Conservation (phyloP, 2,113 vertebrate species). For the Onychostoma macrolepis region DNA sequence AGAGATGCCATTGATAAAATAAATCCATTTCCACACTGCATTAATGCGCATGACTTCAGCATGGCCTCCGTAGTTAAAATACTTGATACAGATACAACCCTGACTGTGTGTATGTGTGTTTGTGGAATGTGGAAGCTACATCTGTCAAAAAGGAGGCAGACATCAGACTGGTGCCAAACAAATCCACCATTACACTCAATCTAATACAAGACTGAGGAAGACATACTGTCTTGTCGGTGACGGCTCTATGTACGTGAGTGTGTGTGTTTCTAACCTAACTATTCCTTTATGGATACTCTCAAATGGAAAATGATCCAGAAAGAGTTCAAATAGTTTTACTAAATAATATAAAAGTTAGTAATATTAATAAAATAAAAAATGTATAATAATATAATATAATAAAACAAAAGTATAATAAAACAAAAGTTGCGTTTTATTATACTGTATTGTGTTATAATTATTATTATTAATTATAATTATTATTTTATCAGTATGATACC, state of each 20-base stretch:
- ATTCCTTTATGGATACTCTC: no score
- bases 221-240: not conserved
- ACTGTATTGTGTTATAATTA: no score
- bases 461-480: no score
- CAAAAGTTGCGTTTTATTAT: no score
- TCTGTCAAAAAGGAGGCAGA: not conserved
- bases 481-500: no score
- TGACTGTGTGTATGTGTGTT: conserved; percentile 20
- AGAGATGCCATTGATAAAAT: conserved; percentile 37
- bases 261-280: not conserved
- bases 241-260: not conserved
- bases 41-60: conserved; percentile 29
- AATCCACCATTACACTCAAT: conserved; percentile 1
- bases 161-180: not conserved
- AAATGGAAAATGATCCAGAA: no score
- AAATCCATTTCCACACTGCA: conserved; percentile 38
- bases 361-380: no score
- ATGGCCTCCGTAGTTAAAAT: conserved; percentile 35
- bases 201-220: not conserved
- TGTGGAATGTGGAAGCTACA: conserved; percentile 7
- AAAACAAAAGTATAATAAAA: no score
- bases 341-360: no score
- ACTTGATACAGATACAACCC: conserved; percentile 23
- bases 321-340: no score
- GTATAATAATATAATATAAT: no score